Evolutionary conservation across 2,888 invertebrate species (phyloP), one percentile per base, ranked within the genome.

Genomic region (Germaria angustata): DNA sequence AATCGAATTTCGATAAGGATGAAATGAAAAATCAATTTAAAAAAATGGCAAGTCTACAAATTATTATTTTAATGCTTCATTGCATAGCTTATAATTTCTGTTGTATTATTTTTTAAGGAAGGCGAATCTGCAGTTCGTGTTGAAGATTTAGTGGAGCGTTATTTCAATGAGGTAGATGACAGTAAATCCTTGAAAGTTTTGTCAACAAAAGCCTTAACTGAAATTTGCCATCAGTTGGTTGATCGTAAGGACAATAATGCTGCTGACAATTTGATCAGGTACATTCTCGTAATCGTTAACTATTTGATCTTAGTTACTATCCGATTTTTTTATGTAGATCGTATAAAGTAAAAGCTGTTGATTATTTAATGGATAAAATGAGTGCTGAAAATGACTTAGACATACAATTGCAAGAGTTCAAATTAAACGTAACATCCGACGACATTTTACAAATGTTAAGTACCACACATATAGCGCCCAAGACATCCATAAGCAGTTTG

Each of bases 191-290:
- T 97, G 17, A 92, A 93, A 75, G 92, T 97, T 49, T 92, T 98
- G 41, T 94, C 96, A 1, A 94, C 96, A 55, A 93, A 94, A 84
- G 95, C 95, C 1, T 91, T 98, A 85, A 95, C 95, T 2, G 95
- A 95, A 88, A 96, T 97, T 15, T 95, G 98, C 49, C 87, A 88
- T 73, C 88, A 94, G 81, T 94, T 92, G 88, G 94, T 96, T 0
- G 94, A 95, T 80, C 93, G 93, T 79, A 93, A 92, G 66, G 94
- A 95, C 87, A 87, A 86, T 11, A 93, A 93, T 79, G 93, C 94
- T 0, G 92, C 94, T 0, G 89, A 91, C 9, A 89, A 90, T 77
- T 90, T 94, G 66, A 89, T 93, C 2, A 89, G 91, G 93, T 94
- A 88, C 88, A 91, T 88, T 41, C n/a, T 41, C 6, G 8, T 59